These are phyloP conservation scores for Leptopilina syphax DNA, from an alignment of 2,888 invertebrate species.

Conservation along the genomic window DNA sequence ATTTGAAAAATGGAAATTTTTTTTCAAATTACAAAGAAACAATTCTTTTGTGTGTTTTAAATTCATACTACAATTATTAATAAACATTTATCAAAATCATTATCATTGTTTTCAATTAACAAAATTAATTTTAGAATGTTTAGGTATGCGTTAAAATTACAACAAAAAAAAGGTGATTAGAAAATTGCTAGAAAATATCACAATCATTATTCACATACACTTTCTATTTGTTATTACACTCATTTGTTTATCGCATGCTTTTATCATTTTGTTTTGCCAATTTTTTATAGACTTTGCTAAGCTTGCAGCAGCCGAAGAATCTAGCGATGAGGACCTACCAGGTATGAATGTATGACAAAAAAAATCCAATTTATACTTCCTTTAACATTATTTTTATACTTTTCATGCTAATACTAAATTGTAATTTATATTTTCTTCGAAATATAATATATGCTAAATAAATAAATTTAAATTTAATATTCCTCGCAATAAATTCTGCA, in stretches of 20 bases:
- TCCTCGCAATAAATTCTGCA: too few species aligned
- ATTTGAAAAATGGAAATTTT: not conserved
- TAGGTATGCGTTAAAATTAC: not conserved
- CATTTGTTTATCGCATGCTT: constrained; percentile 70
- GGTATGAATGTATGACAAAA: constrained; percentile 64
- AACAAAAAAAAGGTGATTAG: not conserved
- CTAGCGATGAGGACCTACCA: constrained; percentile 68
- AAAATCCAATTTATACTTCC: constrained; percentile 13
- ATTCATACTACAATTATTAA: constrained; percentile 17
- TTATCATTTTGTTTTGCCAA: constrained; percentile 70
- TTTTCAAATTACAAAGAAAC: not conserved
- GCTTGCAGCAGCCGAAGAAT: constrained; percentile 72
- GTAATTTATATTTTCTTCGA: too few species aligned
- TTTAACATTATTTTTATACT: not conserved
- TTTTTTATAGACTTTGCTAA: constrained; percentile 75
- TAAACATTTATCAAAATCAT: constrained; percentile 11
- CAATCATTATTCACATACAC: not conserved
- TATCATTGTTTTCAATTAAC: constrained; percentile 22
- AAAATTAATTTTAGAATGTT: constrained; percentile 16
- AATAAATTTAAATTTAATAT: too few species aligned
- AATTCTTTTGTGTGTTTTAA: not conserved
- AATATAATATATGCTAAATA: too few species aligned
- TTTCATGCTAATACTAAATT: not conserved
- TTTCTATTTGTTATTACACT: constrained; percentile 17
- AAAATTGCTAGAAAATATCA: constrained; percentile 1